phyloP scores from a whole-genome alignment of 2,113 vertebrate genomes.

The Glaucidium brasilianum region DNA sequence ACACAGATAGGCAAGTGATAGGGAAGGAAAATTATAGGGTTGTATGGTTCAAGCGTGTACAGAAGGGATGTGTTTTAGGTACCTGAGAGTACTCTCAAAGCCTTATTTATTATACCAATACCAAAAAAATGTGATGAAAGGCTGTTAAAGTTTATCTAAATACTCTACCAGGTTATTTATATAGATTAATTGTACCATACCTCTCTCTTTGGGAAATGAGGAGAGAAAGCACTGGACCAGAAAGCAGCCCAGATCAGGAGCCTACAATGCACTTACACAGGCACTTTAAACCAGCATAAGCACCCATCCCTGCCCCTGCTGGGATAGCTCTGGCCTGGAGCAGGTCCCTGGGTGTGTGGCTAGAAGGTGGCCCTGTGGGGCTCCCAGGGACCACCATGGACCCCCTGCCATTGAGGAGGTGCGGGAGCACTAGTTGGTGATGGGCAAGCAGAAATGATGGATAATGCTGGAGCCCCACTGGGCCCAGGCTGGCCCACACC shows the following conservation, averaged over 20 bases:
- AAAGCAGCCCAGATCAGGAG: neutral
- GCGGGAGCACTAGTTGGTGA: neutral
- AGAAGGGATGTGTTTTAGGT: neutral
- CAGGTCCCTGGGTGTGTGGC: neutral
- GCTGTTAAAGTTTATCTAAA: neutral
- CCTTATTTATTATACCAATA: neutral
- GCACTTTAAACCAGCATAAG: neutral
- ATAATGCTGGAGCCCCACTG: neutral
- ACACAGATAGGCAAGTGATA: neutral
- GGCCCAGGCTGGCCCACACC: accelerated
- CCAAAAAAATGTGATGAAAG: neutral
- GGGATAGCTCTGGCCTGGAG: neutral
- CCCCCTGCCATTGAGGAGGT: neutral
- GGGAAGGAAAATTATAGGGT: neutral
- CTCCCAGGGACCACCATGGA: neutral
- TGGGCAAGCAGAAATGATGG: neutral
- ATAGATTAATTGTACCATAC: neutral
- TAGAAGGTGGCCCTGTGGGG: neutral
- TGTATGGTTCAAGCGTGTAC: neutral
- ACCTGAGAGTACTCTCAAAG: neutral
- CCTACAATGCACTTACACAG: neutral
- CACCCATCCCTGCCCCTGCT: neutral
- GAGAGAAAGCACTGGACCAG: neutral
- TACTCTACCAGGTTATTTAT: neutral
- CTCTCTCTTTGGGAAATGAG: neutral